Evolutionary conservation across 2,113 vertebrate genomes (phyloP), one percentile per base, ranked within the genome.

Genomic region (Prunella fulvescens): DNA sequence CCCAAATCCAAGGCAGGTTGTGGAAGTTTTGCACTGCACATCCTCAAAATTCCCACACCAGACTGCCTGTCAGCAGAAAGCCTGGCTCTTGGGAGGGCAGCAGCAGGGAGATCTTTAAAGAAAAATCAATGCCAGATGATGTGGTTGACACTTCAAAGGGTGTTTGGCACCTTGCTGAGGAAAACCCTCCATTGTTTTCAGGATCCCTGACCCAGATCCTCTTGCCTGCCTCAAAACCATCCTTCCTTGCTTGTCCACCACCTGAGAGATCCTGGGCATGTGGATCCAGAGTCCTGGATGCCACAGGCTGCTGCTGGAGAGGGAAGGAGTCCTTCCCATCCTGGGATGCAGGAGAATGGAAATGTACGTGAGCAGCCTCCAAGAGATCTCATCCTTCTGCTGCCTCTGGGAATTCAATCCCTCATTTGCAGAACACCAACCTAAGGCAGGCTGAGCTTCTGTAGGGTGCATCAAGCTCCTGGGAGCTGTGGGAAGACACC

Each of bases 121-220:
- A 24, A 72, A 95, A 96, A 91, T 94, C 93, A 33, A 72, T 93
- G 79, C 31, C 62, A 66, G 62, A 20, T 19, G 51, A 73, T 33
- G 37, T n/a, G 92, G 90, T 60, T 89, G 88, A 84, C 79, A 60
- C 72, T 85, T 92, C 93, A 94, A 94, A 96, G 61, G 72, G n/a
- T 12, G 45, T 29, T 84, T 50, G 82, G 70, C 72, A 56, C 23
- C 53, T 72, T n/a, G 60, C 54, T 9, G 19, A 81, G 74, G 81
- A 91, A 77, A 69, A 85, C 23, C 39, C 40, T 45, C 57, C 31
- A 4, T 77, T 53, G 26, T 51, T 91, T 79, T 42, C 56, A 62
- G 69, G 25, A 86, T 88, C 33, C 57, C 65, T 57, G 29, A 67
- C 58, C 57, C n/a, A 33, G 37, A 67, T 54, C 67, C 40, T 47